phyloP scores from a whole-genome alignment of 2,797 vertebrate genomes.

The Philypnodon macrostomus region DNA sequence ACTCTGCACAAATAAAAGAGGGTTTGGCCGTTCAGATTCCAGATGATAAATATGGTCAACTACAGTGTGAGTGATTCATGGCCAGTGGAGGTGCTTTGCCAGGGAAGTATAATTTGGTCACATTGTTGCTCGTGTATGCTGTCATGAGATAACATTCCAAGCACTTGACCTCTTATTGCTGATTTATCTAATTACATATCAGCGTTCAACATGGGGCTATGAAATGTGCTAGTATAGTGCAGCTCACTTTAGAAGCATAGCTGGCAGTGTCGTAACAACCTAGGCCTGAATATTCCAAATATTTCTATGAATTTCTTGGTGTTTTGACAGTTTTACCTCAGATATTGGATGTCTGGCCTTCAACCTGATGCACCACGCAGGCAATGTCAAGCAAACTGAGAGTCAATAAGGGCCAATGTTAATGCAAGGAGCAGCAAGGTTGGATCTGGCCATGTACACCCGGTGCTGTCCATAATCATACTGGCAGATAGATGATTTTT shows the following conservation, averaged over 20 bases:
- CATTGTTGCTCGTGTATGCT: slow-evolving; percentile 71
- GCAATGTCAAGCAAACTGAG: slow-evolving; percentile 31
- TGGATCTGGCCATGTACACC: slow-evolving; percentile 36
- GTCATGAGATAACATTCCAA: slow-evolving; percentile 76
- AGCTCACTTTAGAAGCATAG: slow-evolving; percentile 10
- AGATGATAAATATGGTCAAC: slow-evolving; percentile 58
- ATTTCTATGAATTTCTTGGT: slow-evolving; percentile 23
- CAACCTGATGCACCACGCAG: slow-evolving; percentile 34
- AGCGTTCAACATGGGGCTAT: slow-evolving; percentile 34
- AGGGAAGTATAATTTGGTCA: slow-evolving; percentile 55
- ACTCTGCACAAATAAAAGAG: slow-evolving; percentile 15
- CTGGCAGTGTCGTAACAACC: slow-evolving; percentile 12
- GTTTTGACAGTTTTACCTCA: slow-evolving; percentile 17
- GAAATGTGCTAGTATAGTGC: slow-evolving; percentile 23
- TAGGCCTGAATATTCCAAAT: slow-evolving; percentile 13
- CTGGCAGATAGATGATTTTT: slow-evolving; percentile 44
- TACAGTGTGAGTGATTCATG: slow-evolving; percentile 48
- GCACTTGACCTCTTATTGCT: slow-evolving; percentile 66
- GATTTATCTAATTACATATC: slow-evolving; percentile 60
- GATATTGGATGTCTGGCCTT: slow-evolving; percentile 24
- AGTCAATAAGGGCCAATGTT: slow-evolving; percentile 54
- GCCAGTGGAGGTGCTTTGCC: slow-evolving; percentile 26
- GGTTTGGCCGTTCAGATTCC: slow-evolving; percentile 39
- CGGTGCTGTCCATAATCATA: slow-evolving; percentile 41
- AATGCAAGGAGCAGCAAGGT: slow-evolving; percentile 48